Conservation (phyloP, 2,888 invertebrate species). For the Lysandra bellargus region DNA sequence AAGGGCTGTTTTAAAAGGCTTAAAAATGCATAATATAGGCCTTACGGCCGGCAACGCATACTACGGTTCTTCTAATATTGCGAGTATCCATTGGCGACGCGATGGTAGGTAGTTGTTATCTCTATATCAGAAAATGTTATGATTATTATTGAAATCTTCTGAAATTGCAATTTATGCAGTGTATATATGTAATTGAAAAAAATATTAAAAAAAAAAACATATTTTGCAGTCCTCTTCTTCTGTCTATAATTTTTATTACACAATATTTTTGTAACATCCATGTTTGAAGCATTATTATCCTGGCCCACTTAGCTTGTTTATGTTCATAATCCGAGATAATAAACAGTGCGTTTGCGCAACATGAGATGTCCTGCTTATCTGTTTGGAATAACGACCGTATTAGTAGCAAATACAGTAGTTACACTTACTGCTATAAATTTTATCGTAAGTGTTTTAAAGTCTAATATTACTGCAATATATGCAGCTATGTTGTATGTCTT, state of each 20-base stretch:
- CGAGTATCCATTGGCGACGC: too few relatives aligned
- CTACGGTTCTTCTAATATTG: too few relatives aligned
- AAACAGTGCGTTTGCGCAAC: slow-evolving; percentile 31
- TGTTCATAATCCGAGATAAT: slow-evolving; percentile 31
- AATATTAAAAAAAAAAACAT: neutral
- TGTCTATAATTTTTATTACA: neutral
- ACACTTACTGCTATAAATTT: neutral
- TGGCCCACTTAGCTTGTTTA: slow-evolving; percentile 31
- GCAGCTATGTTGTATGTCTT: neutral
- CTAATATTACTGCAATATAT: neutral
- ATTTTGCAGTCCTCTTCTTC: neutral
- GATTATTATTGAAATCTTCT: neutral
- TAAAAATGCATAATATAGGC: neutral
- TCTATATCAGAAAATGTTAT: too few relatives aligned
- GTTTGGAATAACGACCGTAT: slow-evolving; percentile 24
- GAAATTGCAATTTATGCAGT: neutral
- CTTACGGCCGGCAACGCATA: too few relatives aligned
- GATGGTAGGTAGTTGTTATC: too few relatives aligned
- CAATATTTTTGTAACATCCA: slow-evolving; percentile 1
- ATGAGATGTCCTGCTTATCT: slow-evolving; percentile 27
- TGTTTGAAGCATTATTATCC: slow-evolving; percentile 10
- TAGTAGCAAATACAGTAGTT: neutral
- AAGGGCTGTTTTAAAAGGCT: neutral
- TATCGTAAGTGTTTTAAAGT: slow-evolving; percentile 3
- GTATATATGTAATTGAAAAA: neutral